Base-by-base conservation (phyloP, 2,797 vertebrate species). In the Typhlichthys subterraneus region DNA sequence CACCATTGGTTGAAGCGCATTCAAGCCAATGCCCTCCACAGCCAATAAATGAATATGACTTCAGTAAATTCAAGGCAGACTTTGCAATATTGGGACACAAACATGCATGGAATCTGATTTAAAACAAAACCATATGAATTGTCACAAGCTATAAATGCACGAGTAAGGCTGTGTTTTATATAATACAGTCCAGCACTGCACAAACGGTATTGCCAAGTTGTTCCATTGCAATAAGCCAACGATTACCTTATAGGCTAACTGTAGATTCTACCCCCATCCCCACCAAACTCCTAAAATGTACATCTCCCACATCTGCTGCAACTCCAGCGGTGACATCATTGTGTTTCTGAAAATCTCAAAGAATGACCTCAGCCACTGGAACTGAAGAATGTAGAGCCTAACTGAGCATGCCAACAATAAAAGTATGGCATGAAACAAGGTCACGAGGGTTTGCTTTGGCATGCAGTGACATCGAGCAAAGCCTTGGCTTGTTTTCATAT, bases 281-380 rank as follows among this genome's bases (percentile, higher is more conserved):
- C 17, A 46, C 61, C 58, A n/a, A 49, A 38, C 38, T 11, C 60
- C 42, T 66, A 61, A 63, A 59, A 14, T 53, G 45, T 75, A 64
- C 70, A 69, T 84, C 53, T 57, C 52, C 58, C 55, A 73, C 85
- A 86, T 88, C 84, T 85, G 80, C 70, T 76, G 75, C 79, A 76
- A 79, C 86, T 87, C 48, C 60, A 13, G 38, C 1, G 0, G 46
- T 88, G 81, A 87, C 82, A 77, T 85, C 82, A 89, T 75, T 56
- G 61, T 65, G 64, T 79, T 82, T 83, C 67, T 70, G 79, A 84
- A 82, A 77, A 80, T 73, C 65, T 62, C 47, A 52, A 50, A 70
- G 70, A 75, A 75, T 87, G 79, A 89, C 76, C 71, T 85, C 82
- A 83, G 56, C 62, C 68, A 61, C 79, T 76, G 75, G 77, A 81